phyloP scores from a whole-genome alignment of 2,797 vertebrate species.

The Coreius guichenoti region DNA sequence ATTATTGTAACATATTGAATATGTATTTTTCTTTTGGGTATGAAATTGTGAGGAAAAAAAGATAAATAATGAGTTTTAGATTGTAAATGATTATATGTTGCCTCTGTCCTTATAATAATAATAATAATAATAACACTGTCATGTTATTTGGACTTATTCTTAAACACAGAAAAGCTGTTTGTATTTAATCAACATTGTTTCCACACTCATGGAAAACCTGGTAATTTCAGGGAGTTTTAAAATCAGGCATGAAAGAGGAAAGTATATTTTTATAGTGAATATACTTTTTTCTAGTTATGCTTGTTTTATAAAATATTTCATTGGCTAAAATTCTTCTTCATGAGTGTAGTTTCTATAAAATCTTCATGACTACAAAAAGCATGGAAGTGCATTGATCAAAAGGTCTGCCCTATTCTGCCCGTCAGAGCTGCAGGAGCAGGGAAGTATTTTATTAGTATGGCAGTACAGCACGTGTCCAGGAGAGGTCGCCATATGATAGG shows the following conservation, averaged over 20 bases:
- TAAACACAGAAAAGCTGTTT: background rate
- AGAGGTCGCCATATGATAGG: slow-evolving; percentile 72
- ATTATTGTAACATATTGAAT: slow-evolving; percentile 3
- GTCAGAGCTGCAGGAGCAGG: background rate
- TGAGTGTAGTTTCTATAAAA: background rate
- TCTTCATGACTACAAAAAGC: background rate
- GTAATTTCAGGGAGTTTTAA: background rate
- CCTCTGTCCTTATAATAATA: background rate
- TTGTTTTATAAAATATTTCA: background rate
- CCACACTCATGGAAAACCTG: background rate
- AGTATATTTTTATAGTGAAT: background rate
- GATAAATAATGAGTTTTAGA: background rate
- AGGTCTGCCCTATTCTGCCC: background rate
- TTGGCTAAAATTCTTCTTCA: background rate
- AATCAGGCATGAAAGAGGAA: background rate
- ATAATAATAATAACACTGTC: background rate
- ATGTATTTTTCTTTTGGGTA: background rate
- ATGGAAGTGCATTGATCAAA: background rate
- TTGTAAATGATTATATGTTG: slow-evolving; percentile 13
- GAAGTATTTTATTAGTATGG: background rate
- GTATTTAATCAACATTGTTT: background rate
- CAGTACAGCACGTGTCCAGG: slow-evolving; percentile 60
- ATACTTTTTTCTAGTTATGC: background rate
- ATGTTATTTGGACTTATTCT: background rate
- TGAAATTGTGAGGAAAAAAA: background rate